Conservation (phyloP, 2,113 vertebrate species). For the Ceyx cyanopectus region DNA sequence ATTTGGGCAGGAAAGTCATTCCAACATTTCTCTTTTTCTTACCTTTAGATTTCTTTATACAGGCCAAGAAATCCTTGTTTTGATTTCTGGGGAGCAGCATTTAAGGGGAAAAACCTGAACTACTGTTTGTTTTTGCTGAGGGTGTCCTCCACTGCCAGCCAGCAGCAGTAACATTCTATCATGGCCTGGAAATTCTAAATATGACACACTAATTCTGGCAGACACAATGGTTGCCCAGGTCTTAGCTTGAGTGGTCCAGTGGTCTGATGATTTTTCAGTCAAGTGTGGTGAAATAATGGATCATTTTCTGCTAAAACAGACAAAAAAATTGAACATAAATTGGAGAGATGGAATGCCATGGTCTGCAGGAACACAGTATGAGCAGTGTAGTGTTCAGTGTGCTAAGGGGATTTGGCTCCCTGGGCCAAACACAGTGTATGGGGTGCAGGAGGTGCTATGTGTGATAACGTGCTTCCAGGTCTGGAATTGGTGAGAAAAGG, state of each 20-base stretch:
- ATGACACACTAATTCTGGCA: accelerated
- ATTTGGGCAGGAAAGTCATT: not conserved
- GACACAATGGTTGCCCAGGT: not conserved
- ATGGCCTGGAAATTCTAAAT: not conserved
- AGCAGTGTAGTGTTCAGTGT: accelerated
- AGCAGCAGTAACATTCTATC: not conserved
- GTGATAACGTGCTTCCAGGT: accelerated
- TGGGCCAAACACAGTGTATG: accelerated
- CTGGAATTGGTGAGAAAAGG: accelerated
- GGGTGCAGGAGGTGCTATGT: accelerated
- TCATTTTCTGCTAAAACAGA: not conserved
- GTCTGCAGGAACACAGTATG: not conserved
- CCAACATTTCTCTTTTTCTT: not conserved
- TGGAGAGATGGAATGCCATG: not conserved
- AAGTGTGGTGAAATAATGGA: not conserved
- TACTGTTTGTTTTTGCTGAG: not conserved
- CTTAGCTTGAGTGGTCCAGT: not conserved
- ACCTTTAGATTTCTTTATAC: not conserved
- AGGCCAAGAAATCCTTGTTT: not conserved
- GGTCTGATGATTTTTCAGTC: not conserved
- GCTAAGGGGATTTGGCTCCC: accelerated
- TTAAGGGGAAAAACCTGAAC: not conserved
- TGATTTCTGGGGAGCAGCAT: not conserved
- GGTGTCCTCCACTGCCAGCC: not conserved
- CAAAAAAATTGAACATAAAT: not conserved